Evolutionary conservation across 2,113 vertebrate genomes (phyloP).

Genomic region (Coracopsis vasa): DNA sequence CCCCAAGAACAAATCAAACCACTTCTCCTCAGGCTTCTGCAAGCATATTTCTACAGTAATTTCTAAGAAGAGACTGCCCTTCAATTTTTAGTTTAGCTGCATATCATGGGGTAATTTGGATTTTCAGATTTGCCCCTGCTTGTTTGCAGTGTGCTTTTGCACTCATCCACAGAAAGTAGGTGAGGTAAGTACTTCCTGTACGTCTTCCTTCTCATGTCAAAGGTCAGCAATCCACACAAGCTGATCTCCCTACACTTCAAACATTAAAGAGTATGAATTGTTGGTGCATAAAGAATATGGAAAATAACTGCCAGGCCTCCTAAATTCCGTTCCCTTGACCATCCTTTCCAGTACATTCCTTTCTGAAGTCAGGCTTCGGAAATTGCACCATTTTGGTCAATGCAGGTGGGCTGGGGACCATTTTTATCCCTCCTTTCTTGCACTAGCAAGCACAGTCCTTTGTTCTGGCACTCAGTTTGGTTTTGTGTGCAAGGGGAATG

Average conservation of each 20-base stretch:
- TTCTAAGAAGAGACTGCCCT: not conserved
- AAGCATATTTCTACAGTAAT: not conserved
- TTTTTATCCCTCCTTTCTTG: not conserved
- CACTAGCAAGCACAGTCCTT: not conserved
- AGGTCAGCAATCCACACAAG: not conserved
- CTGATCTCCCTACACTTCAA: not conserved
- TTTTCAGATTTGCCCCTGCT: conserved; percentile 20
- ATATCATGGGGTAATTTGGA: not conserved
- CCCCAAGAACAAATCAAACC: not conserved
- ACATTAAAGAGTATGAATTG: not conserved
- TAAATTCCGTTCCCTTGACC: not conserved
- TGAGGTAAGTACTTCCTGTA: not conserved
- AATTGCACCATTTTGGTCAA: not conserved
- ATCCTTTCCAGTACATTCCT: not conserved
- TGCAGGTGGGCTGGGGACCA: not conserved
- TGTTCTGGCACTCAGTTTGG: not conserved
- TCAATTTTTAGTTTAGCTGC: not conserved
- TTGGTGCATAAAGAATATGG: not conserved
- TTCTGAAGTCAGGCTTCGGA: not conserved
- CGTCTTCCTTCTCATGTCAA: not conserved
- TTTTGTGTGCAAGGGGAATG: not conserved
- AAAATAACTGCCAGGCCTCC: not conserved
- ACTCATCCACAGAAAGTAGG: not conserved
- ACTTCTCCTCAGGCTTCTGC: not conserved
- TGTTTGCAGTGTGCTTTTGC: conserved; percentile 10